Evolutionary conservation across 2,113 vertebrate species (phyloP), one percentile per base, ranked within the genome.

Genomic region (Ptilorrhoa leucosticta): DNA sequence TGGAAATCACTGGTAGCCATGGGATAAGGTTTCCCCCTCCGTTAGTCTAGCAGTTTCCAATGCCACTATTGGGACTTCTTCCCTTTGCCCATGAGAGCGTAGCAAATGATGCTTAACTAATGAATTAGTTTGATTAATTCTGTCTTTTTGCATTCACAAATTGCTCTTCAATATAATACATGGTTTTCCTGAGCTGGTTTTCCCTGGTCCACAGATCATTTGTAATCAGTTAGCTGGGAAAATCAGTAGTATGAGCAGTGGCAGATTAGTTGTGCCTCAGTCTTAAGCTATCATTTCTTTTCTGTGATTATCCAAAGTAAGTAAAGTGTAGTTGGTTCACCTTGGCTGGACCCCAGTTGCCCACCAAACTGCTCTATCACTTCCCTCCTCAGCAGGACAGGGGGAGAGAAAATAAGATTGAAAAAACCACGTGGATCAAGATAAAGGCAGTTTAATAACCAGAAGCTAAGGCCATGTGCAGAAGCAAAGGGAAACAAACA

Each of bases 121-220:
- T 70, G 21, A 88, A 77, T 89, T 90, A 81, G 12, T 66, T 60
- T 78, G 58, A 87, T 83, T 93, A 89, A 91, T 72, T 89, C 66
- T 90, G 53, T 31, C 39, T n/a, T 66, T 61, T 80, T 94, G 16
- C 27, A 70, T 83, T 88, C 75, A 66, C 35, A 89, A 60, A 54
- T 93, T 72, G 31, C 37, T 93, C 24, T 88, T 88, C 44, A 60
- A 1, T 82, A 31, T 69, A 58, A 87, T 58, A 54, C 21, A 15
- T 57, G 33, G 18, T 53, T 87, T 92, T 89, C 13, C 20, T 53
- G 42, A 88, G 75, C 28, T 77, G 39, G 10, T 91, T 91, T 85
- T 82, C 27, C 30, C 30, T 75, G 23, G 27, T 60, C n/a, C 69
- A 47, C 47, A 48, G 42, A 76, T 78, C 19, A 61, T 89, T 87